Conservation (phyloP, 2,888 invertebrate species). For the Selenia dentaria region DNA sequence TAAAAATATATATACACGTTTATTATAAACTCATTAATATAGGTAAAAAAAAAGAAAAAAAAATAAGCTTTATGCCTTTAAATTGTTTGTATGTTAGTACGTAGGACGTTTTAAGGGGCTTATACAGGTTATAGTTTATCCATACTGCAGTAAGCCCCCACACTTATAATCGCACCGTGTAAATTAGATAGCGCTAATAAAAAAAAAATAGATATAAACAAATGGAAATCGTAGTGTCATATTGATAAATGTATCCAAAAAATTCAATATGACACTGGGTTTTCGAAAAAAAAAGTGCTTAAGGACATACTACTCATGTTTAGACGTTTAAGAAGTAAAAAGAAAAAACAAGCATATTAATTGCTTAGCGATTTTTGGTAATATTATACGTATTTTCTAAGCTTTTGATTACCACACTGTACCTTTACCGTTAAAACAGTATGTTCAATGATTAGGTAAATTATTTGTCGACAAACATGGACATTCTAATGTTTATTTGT, state of each 20-base stretch:
- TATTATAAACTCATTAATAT: conserved; percentile 77
- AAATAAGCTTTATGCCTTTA: conserved; percentile 80
- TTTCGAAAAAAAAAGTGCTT: conserved; percentile 64
- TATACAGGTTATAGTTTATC: conserved; percentile 64
- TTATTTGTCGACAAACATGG: conserved; percentile 36
- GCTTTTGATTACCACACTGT: conserved; percentile 56
- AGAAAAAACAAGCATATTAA: conserved; percentile 51
- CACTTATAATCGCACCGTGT: conserved; percentile 74
- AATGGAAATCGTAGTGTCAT: conserved; percentile 49
- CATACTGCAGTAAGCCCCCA: conserved; percentile 58
- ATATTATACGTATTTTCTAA: conserved; percentile 45
- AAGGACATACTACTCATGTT: conserved; percentile 67
- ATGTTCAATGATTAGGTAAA: conserved; percentile 38
- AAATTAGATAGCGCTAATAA: conserved; percentile 72
- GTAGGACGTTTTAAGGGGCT: conserved; percentile 67
- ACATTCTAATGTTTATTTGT: conserved; percentile 24
- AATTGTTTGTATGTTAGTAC: conserved; percentile 78
- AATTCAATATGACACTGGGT: conserved; percentile 42
- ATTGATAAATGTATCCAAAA: conserved; percentile 30
- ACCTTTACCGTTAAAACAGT: conserved; percentile 30
- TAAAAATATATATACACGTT: conserved; percentile 84
- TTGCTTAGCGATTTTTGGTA: conserved; percentile 66
- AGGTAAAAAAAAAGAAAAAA: conserved; percentile 68
- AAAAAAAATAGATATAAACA: conserved; percentile 58
- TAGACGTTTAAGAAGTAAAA: conserved; percentile 53